A percentile compares a stretch with the other conserved stretches of the same genome.
Conservation (phyloP, 2,888 invertebrate genomes). For the Xylota segnis region DNA sequence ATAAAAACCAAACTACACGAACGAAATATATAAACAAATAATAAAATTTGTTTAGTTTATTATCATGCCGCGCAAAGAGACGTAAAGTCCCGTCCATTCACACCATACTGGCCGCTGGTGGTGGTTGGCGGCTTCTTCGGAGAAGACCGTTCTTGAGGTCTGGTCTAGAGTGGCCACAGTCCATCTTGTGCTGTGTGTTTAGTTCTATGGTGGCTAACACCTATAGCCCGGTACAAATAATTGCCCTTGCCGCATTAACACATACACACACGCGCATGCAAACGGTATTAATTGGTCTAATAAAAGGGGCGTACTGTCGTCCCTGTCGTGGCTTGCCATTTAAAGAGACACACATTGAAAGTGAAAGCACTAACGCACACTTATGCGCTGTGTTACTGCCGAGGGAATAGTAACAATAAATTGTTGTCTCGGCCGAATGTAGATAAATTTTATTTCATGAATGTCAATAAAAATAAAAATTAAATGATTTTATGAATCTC, state of each 20-base stretch:
- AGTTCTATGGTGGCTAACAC: slow-evolving; percentile 27
- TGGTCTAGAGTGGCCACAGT: background rate
- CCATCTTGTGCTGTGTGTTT: slow-evolving; percentile 6
- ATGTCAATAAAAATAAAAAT: slow-evolving; percentile 69
- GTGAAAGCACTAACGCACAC: slow-evolving; percentile 54
- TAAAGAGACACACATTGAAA: slow-evolving; percentile 24
- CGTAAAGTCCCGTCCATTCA: background rate
- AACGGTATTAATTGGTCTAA: slow-evolving; percentile 54
- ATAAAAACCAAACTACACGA: slow-evolving; percentile 44
- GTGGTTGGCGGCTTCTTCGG: background rate
- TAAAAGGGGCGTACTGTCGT: slow-evolving; percentile 55
- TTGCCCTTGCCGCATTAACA: slow-evolving; percentile 36
- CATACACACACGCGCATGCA: background rate
- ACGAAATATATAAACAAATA: slow-evolving; percentile 50
- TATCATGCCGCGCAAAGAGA: slow-evolving; percentile 48
- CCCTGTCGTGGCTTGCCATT: slow-evolving; percentile 23
- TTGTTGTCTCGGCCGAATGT: slow-evolving; percentile 45
- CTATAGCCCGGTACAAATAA: slow-evolving; percentile 33
- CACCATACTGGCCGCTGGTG: background rate
- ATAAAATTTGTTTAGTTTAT: slow-evolving; percentile 36
- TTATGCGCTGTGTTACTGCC: background rate
- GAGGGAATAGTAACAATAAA: slow-evolving; percentile 58
- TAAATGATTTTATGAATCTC: slow-evolving; percentile 69
- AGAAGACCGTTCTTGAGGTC: slow-evolving; percentile 14
- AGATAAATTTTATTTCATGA: slow-evolving; percentile 59